Evolutionary conservation across 2,113 vertebrate species (phyloP).

Genomic region (Grallaria varia): DNA sequence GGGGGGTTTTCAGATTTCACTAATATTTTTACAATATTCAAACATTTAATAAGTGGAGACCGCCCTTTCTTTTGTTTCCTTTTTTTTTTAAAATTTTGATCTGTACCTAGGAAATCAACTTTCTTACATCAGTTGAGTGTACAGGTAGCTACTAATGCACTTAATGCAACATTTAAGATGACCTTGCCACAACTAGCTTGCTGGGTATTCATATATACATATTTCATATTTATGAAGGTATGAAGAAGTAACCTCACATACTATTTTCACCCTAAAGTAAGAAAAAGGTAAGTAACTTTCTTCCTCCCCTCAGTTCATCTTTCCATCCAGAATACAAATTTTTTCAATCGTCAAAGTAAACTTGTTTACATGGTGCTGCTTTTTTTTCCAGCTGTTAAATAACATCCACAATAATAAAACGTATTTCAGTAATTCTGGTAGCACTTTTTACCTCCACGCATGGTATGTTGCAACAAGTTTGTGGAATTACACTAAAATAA

Average conservation of each 20-base stretch:
- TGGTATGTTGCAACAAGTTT: background rate
- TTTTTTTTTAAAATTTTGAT: background rate
- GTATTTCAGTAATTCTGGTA: background rate
- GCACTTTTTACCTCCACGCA: background rate
- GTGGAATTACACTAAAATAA: background rate
- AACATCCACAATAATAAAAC: background rate
- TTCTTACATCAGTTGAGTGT: background rate
- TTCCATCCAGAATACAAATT: background rate
- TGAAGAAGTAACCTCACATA: background rate
- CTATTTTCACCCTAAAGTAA: background rate
- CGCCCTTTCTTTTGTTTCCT: background rate
- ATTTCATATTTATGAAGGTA: background rate
- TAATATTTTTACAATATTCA: background rate
- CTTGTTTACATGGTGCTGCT: accelerated
- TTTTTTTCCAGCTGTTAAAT: background rate
- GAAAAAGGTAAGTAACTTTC: background rate
- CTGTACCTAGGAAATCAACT: background rate
- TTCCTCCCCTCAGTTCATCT: background rate
- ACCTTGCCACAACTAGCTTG: background rate
- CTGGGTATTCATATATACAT: accelerated
- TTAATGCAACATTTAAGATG: background rate
- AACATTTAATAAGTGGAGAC: background rate
- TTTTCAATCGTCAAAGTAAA: background rate
- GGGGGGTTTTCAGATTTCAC: background rate
- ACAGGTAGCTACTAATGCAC: background rate